These are phyloP conservation scores for Nycteola revayana DNA, from an alignment of 2,888 invertebrate genomes.

Conservation along the genomic window DNA sequence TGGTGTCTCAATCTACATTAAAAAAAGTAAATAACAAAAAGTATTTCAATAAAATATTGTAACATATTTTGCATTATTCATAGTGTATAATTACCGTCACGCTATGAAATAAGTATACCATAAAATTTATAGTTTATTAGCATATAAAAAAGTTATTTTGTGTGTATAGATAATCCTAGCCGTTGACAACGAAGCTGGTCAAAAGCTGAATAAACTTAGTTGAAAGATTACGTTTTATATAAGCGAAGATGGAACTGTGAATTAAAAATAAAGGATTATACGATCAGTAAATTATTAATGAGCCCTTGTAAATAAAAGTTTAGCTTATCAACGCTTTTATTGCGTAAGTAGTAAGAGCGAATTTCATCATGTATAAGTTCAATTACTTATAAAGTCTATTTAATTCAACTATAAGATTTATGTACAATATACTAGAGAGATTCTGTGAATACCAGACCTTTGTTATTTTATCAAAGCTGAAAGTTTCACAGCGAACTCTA, in stretches of 20 bases:
- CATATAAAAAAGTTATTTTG: conserved; percentile 12
- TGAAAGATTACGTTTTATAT: conserved; percentile 32
- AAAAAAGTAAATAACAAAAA: conserved; percentile 14
- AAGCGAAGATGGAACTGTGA: conserved; percentile 19
- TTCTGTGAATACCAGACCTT: too few species aligned
- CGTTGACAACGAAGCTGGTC: conserved; percentile 27
- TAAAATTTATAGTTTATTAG: conserved; percentile 25
- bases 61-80: conserved; percentile 22
- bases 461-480: too few species aligned
- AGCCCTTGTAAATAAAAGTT: too few species aligned
- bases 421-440: too few species aligned
- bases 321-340: too few species aligned
- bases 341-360: too few species aligned
- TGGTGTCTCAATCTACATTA: too few species aligned
- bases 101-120: conserved; percentile 19
- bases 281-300: too few species aligned
- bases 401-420: too few species aligned
- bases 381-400: conserved; percentile 14
- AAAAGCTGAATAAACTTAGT: conserved; percentile 19
- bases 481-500: too few species aligned
- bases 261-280: too few species aligned
- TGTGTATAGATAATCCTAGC: conserved; percentile 12
- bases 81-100: conserved; percentile 22
- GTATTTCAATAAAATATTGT: conserved; percentile 14
- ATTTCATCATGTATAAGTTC: too few species aligned